Evolutionary conservation across 1,140 invertebrate species (phyloP), one percentile per base, ranked within the genome.

Genomic region (Cotesia chilonis): DNA sequence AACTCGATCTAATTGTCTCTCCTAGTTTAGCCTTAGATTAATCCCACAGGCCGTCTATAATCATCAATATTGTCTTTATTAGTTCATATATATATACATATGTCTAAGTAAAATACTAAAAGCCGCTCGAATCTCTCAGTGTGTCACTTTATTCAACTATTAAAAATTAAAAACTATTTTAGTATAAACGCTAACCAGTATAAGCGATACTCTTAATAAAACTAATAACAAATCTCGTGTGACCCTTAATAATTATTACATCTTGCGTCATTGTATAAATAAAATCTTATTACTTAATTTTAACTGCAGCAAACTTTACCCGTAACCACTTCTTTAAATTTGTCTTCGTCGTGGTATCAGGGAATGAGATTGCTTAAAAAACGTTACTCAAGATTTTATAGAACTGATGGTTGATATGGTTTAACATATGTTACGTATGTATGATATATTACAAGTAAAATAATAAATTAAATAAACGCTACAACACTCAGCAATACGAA

Each of bases 1-100:
- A 86, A 87, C 84, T 86, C 85, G 85, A 87, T 87, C 82, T 87
- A 86, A 87, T 87, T 87, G 85, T 85, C 79, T 81, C 79, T 78
- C 80, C 79, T 61, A 47, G 17, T 63, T 64, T 71, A 82, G 81
- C 80, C 83, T 87, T 85, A 47, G 6, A 86, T 85, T 86, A 87
- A 86, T 87, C 82, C 79, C 76, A 74, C 74, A 78, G 77, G 80
- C 75, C 75, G 76, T 79, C 78, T 78, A 14, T 61, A 74, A 79
- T 74, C 38, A 76, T 76, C 74, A 72, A 75, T 75, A 73, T 78
- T 75, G 28, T 76, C 74, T 76, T 77, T 77, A 78, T 75, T 74
- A 72, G 69, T 68, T 68, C 51, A 68, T 38, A 52, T 38, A 17
- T 14, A 35, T 38, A 0, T 47, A 47, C 0, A 47, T 47, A 47